Percentiles rank a stretch among this genome's conserved stretches.
These are phyloP conservation scores for Alentia gelatinosa DNA, from an alignment of 2,888 invertebrate species.

Conservation along the genomic window DNA sequence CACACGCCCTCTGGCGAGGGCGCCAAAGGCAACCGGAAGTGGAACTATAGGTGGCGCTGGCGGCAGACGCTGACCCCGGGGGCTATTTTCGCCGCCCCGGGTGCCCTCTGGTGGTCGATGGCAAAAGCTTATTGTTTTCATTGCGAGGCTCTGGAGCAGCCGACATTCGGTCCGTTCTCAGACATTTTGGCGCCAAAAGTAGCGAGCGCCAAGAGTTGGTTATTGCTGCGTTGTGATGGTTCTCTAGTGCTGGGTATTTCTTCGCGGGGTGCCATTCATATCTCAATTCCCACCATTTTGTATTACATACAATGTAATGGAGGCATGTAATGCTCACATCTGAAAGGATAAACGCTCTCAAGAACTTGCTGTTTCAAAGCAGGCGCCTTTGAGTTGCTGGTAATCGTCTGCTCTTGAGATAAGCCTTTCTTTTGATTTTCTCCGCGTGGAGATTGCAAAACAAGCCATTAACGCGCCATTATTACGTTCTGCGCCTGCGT, in stretches of 20 bases:
- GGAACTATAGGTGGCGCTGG: neutral
- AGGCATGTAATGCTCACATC: too few species aligned
- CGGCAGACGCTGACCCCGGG: neutral
- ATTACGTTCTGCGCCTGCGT: neutral
- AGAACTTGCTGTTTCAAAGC: neutral
- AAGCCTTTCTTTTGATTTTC: neutral
- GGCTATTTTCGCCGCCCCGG: conserved; percentile 15
- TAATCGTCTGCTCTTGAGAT: neutral
- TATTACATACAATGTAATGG: neutral
- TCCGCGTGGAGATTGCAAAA: neutral
- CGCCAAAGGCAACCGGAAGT: conserved; percentile 2
- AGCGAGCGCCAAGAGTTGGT: neutral
- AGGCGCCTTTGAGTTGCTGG: neutral
- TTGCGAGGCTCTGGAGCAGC: neutral
- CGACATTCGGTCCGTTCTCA: conserved; percentile 1
- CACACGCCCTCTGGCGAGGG: neutral
- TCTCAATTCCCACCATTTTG: neutral
- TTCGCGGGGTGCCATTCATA: too few species aligned
- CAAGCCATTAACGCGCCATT: neutral
- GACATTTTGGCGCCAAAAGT: conserved; percentile 12
- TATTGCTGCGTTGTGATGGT: neutral
- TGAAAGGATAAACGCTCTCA: neutral
- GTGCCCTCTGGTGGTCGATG: neutral
- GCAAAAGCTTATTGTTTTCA: conserved; percentile 29
- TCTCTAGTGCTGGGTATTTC: too few species aligned